A percentile compares a stretch with the other conserved stretches of the same genome.
Evolutionary conservation across 2,113 vertebrate species (phyloP).

Genomic region (Machaerirhynchus nigripectus): DNA sequence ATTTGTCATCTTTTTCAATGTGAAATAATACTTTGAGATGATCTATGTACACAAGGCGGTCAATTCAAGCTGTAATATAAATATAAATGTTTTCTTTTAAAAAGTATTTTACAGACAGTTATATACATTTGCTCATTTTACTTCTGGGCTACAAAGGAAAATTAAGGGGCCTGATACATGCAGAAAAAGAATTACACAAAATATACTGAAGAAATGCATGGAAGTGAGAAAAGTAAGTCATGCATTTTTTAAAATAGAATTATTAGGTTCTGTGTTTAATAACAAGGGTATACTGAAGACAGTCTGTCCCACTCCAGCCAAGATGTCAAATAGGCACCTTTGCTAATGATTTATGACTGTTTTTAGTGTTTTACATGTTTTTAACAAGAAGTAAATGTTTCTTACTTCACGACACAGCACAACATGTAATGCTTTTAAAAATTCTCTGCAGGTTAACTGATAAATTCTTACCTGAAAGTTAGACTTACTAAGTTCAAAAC

Average conservation of each 20-base stretch:
- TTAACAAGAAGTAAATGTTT: background rate
- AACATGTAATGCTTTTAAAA: background rate
- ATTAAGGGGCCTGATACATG: background rate
- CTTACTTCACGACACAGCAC: background rate
- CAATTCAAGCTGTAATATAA: constrained; percentile 86
- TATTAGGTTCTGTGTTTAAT: constrained; percentile 37
- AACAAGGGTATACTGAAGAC: background rate
- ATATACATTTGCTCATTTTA: constrained; percentile 88
- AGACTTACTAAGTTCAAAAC: constrained; percentile 40
- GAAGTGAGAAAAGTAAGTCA: background rate
- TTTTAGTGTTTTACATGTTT: constrained; percentile 32
- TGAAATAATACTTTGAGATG: constrained; percentile 98
- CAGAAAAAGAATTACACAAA: constrained; percentile 30
- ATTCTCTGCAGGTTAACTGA: background rate
- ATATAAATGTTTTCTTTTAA: constrained; percentile 85
- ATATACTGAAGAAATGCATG: constrained; percentile 37
- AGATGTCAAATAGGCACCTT: background rate
- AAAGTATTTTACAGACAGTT: constrained; percentile 80
- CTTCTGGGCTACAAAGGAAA: constrained; percentile 66
- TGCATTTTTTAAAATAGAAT: background rate
- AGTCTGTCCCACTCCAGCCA: background rate
- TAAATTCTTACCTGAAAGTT: constrained; percentile 53
- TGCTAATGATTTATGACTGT: background rate
- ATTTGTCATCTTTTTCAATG: constrained; percentile 93
- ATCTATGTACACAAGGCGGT: constrained; percentile 92